A percentile compares a stretch with the other conserved stretches of the same genome.
Conservation (phyloP, 2,888 invertebrate species). For the Eumacrocentrus americanus region DNA sequence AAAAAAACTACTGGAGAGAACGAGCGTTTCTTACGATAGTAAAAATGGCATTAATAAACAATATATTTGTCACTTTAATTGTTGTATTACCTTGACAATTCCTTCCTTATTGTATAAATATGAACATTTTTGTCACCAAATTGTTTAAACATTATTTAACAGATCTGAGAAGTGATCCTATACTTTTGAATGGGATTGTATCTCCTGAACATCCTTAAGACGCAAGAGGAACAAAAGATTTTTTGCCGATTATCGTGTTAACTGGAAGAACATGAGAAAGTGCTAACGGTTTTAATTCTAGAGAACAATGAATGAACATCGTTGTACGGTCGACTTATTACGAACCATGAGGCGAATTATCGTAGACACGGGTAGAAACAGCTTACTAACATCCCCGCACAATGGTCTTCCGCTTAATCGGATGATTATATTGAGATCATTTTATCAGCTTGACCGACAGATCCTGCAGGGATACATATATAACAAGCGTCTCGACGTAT, state of each 20-base stretch:
- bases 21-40: too few relatives aligned
- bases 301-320: conserved; percentile 27
- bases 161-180: too few relatives aligned
- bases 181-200: too few relatives aligned
- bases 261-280: neutral
- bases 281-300: conserved; percentile 10
- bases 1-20: too few relatives aligned
- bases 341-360: conserved; percentile 28
- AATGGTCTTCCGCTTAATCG: conserved; percentile 53
- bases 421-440: conserved; percentile 59
- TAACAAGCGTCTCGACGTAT: neutral
- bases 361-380: conserved; percentile 13
- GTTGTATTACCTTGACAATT: too few relatives aligned
- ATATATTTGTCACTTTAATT: too few relatives aligned
- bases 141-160: too few relatives aligned
- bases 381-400: conserved; percentile 44
- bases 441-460: conserved; percentile 40
- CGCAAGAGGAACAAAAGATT: neutral
- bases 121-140: too few relatives aligned
- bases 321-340: conserved; percentile 33
- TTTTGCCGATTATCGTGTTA: neutral
- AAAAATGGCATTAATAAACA: too few relatives aligned
- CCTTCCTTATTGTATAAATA: too few relatives aligned
- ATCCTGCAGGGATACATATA: conserved; percentile 23
- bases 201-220: neutral